Evolutionary conservation across 2,888 invertebrate species (phyloP), one percentile per base, ranked within the genome.

Genomic region (Brachyptera risi): DNA sequence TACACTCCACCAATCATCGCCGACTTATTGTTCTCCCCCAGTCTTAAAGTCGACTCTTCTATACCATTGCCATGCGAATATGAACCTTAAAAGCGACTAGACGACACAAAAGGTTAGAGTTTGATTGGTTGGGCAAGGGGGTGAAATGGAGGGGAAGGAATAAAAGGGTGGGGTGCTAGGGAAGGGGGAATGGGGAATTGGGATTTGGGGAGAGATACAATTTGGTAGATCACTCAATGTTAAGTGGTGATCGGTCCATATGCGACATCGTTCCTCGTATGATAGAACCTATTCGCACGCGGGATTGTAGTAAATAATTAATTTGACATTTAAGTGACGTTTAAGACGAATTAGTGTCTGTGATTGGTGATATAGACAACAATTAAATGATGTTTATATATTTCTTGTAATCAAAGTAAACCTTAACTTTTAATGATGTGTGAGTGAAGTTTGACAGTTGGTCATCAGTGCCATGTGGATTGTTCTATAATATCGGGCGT

Each of bases 91-190:
- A 38, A 38, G 61, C 50, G 31, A 9, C 24, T 17, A 17, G 31
- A 35, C 19, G 44, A 37, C 35, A 17, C 19, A 15, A 35, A 54
- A 54, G 19, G 54, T 54, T 54, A 35, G 60, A 66, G 67, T 61
- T 60, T 54, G 54, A 59, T 66, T 62, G 66, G 66, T 65, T 63
- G 63, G 65, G 50, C 60, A 62, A 59, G 61, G 63, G 66, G 61
- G 62, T 59, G 62, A 56, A 59, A 42, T 60, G 50, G 42, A 56
- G 21, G 42, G 49, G 56, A 17, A 60, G 49, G 56, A 59, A n/a
- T 67, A 68, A 66, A 68, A 66, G 63, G 67, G 66, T 63, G 66
- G 65, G 65, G 64, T 56, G 58, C 56, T 17, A 27, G 58, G 17
- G 58, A 38, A 27, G 54, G 54, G 56, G 58, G 58, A 56, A 61